Evolutionary conservation across 2,113 vertebrate genomes (phyloP), one percentile per base, ranked within the genome.

Genomic region (Myocastor coypus): DNA sequence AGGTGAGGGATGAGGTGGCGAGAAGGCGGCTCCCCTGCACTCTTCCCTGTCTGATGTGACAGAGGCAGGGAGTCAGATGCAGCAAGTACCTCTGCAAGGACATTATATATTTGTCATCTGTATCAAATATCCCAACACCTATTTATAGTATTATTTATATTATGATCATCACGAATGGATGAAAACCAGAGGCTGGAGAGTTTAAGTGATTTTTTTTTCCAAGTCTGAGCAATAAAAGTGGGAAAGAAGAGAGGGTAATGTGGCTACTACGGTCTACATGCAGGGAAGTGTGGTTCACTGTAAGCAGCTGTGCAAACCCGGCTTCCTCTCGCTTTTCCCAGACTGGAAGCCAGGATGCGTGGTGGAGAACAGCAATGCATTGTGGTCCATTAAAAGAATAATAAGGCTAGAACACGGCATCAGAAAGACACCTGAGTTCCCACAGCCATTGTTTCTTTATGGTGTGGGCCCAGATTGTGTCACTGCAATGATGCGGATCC

Each of bases 1-100:
- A 91, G 94, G 97, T 96, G 97, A 95, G 94, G 93, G 95, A 59
- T 81, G 93, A 85, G 94, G 68, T 57, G 50, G 93, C 87, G 92
- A 95, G 94, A 94, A 97, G 93, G 87, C 89, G 85, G 91, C 52
- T 34, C 81, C 28, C 20, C 75, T 40, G 89, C 69, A 19, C 52
- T 28, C 73, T 22, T 83, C 0, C 13, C 46, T 75, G 75, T 16
- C 50, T 68, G 34, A 59, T 92, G 96, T 50, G 86, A 92, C 64
- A 92, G 50, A 95, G 63, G 30, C 5, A 7, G 68, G 34, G 63
- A 66, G 26, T 78, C 86, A 50, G 37, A 81, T 37, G 16, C 83
- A 89, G 89, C 24, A 59, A 19, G 55, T 30, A 19, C 17, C 40
- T 61, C 55, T 92, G 40, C 50, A 64, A 92, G 81, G 32, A 63